Conservation (phyloP, 2,113 vertebrate species). For the Pheucticus melanocephalus region DNA sequence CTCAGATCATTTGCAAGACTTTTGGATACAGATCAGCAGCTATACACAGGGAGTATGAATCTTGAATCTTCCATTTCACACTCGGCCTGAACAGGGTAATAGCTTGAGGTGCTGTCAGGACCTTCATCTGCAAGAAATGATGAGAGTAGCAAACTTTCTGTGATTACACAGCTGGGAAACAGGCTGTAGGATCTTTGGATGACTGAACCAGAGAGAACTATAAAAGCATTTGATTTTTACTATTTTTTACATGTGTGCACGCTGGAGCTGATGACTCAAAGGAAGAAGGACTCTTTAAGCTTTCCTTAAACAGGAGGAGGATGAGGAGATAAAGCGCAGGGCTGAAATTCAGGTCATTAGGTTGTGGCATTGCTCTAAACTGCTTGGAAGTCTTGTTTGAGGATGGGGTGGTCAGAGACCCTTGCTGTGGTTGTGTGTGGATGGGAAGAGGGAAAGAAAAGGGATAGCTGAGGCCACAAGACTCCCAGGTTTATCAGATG, state of each 20-base stretch:
- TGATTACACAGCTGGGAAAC: slow-evolving; percentile 42
- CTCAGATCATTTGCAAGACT: slow-evolving; percentile 39
- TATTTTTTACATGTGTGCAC: background rate
- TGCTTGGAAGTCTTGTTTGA: background rate
- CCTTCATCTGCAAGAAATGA: slow-evolving; percentile 49
- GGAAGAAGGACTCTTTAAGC: background rate
- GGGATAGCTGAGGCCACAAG: accelerated
- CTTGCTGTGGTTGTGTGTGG: accelerated
- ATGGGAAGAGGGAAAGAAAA: background rate
- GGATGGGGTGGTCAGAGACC: background rate
- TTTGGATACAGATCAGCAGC: slow-evolving; percentile 53
- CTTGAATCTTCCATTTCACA: slow-evolving; percentile 58
- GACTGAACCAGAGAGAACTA: background rate
- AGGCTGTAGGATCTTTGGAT: slow-evolving; percentile 9
- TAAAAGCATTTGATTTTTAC: slow-evolving; percentile 25
- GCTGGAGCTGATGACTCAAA: background rate
- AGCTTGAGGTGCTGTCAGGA: slow-evolving; percentile 54
- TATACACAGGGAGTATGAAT: slow-evolving; percentile 18
- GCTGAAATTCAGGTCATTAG: background rate
- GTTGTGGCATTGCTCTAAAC: background rate
- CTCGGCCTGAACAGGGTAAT: slow-evolving; percentile 48
- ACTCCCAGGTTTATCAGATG: background rate
- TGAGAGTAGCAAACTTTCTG: slow-evolving; percentile 45
- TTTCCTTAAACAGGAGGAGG: background rate
- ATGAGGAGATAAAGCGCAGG: background rate